Evolutionary conservation across 2,113 vertebrate genomes (phyloP), one percentile per base, ranked within the genome.

Genomic region (Melanerpes aurifrons): DNA sequence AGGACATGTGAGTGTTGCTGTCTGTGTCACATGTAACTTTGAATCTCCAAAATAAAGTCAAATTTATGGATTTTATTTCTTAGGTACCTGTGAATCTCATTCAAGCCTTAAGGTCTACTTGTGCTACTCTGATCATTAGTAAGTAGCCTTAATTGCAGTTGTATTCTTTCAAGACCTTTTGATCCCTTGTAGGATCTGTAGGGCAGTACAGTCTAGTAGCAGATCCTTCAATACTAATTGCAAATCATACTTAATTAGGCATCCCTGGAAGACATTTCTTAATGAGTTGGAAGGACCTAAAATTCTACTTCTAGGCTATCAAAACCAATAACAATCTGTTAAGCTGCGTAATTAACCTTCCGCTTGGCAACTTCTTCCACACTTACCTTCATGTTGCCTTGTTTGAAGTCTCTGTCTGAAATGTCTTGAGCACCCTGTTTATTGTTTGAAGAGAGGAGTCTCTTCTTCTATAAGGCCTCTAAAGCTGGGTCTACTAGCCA

Each of bases 231-330:
- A 48, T 40, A n/a, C 53, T 85, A 87, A 91, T 82, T 81, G 80
- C 69, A 94, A 77, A 70, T 94, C 87, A 74, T 74, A 73, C 43
- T 71, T 81, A 91, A 91, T 94, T 96, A 95, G 47, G 10, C 19
- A 15, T 61, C 6, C 13, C 91, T 48, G 25, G 59, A 93, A 82
- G 53, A 80, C 43, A 83, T 57, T 87, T 82, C 45, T 95, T 88
- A 89, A 93, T 89, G 81, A 68, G 37, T 87, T 85, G 79, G 84
- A 96, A 95, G 82, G 68, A 71, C 47, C 82, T 86, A 69, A 85
- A 21, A 82, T 79, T 92, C 86, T 87, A 29, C 72, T 82, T 80
- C 72, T 87, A 87, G 47, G 43, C 72, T 89, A 92, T 82, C 64
- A 96, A 89, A 64, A 53, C 63, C 0, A 61, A 4, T 57, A 92